These are phyloP conservation scores for Luscinia megarhynchos DNA, from an alignment of 2,797 vertebrate genomes.

Conservation along the genomic window DNA sequence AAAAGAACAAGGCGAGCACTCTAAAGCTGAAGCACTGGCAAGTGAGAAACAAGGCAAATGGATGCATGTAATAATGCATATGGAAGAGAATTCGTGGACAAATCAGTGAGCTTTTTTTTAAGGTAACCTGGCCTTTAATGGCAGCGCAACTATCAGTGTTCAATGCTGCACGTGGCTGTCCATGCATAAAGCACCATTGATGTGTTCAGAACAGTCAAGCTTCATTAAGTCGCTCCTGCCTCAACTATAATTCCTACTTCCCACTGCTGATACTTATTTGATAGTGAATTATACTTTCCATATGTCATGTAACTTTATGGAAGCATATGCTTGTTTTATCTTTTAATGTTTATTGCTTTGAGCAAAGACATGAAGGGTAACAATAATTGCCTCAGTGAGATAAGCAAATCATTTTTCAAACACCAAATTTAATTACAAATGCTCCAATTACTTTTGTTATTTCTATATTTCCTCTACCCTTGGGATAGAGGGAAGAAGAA, in stretches of 20 bases:
- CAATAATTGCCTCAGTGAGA: background rate
- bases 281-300: background rate
- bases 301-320: background rate
- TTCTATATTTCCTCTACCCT: background rate
- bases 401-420: background rate
- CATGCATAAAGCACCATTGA: background rate
- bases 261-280: background rate
- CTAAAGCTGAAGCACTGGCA: background rate
- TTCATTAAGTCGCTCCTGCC: background rate
- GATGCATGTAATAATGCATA: background rate
- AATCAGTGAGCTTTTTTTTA: background rate
- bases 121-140: background rate
- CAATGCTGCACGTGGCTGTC: background rate
- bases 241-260: background rate
- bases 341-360: background rate
- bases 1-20: background rate
- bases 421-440: background rate
- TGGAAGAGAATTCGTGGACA: rapidly evolving
- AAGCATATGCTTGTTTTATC: background rate
- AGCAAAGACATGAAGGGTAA: background rate
- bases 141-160: background rate
- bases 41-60: background rate
- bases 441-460: background rate
- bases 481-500: background rate
- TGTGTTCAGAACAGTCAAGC: background rate